Conservation (phyloP, 2,797 vertebrate species). For the Nyctibius grandis region DNA sequence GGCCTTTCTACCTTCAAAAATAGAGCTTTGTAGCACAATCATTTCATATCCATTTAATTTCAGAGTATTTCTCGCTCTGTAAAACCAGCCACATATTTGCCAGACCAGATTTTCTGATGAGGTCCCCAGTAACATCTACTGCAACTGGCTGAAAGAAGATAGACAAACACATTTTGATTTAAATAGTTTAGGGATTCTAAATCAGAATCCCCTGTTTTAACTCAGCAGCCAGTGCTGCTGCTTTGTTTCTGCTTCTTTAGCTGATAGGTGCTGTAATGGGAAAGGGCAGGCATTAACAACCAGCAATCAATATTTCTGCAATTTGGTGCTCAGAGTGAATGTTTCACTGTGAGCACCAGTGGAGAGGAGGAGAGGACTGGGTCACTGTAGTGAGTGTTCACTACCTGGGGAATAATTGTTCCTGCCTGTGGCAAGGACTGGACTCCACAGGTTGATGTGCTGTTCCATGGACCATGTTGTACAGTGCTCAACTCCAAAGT, state of each 20-base stretch:
- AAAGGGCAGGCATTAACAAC: not conserved
- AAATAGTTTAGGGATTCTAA: not conserved
- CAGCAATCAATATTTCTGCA: not conserved
- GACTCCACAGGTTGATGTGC: slow-evolving; percentile 1
- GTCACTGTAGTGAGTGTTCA: not conserved
- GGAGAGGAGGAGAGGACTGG: not conserved
- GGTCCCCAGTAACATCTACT: not conserved
- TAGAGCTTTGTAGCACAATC: not conserved
- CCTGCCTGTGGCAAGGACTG: not conserved
- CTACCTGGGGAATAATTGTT: not conserved
- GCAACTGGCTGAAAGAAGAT: not conserved
- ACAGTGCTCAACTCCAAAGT: not conserved
- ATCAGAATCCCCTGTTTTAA: not conserved
- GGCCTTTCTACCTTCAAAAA: not conserved
- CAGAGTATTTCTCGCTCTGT: not conserved
- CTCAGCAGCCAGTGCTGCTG: not conserved
- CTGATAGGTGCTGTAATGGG: not conserved
- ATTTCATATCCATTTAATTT: not conserved
- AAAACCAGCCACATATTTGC: not conserved
- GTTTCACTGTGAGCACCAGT: not conserved
- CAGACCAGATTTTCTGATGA: not conserved
- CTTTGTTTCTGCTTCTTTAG: slow-evolving; percentile 5
- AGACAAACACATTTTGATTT: not conserved
- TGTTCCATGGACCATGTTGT: slow-evolving; percentile 43
- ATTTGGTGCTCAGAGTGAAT: not conserved